phyloP scores from a whole-genome alignment of 2,888 invertebrate species.

The Eupithecia vulgata region DNA sequence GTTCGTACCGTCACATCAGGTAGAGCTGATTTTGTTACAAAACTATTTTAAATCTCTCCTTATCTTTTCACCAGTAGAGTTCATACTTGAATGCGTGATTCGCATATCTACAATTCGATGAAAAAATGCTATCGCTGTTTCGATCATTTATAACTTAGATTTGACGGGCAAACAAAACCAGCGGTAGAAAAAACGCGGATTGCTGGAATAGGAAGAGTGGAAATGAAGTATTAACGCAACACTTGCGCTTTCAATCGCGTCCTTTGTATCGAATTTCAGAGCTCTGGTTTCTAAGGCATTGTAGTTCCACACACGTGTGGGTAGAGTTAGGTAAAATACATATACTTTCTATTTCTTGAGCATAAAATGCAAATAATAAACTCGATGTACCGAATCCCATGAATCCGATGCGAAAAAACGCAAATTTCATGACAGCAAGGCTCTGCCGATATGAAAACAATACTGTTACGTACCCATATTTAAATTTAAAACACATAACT shows the following conservation, averaged over 20 bases:
- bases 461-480: too few species aligned
- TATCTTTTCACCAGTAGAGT: slow-evolving; percentile 40
- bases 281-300: slow-evolving; percentile 60
- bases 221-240: slow-evolving; percentile 81
- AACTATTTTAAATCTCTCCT: background rate
- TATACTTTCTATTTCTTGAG: background rate
- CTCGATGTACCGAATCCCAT: too few species aligned
- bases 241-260: slow-evolving; percentile 81
- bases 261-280: slow-evolving; percentile 63
- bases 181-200: slow-evolving; percentile 71
- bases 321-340: slow-evolving; percentile 32
- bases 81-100: slow-evolving; percentile 31
- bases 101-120: slow-evolving; percentile 50
- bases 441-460: too few species aligned
- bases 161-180: slow-evolving; percentile 77
- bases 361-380: background rate
- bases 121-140: slow-evolving; percentile 77
- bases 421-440: too few species aligned
- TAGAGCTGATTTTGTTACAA: background rate
- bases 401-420: too few species aligned
- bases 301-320: slow-evolving; percentile 50
- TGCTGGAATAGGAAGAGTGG: slow-evolving; percentile 69
- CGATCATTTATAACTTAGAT: slow-evolving; percentile 82
- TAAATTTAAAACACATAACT: too few species aligned
- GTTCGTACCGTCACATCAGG: background rate